Evolutionary conservation across 2,797 vertebrate species (phyloP).

Genomic region (Champsocephalus gunnari): DNA sequence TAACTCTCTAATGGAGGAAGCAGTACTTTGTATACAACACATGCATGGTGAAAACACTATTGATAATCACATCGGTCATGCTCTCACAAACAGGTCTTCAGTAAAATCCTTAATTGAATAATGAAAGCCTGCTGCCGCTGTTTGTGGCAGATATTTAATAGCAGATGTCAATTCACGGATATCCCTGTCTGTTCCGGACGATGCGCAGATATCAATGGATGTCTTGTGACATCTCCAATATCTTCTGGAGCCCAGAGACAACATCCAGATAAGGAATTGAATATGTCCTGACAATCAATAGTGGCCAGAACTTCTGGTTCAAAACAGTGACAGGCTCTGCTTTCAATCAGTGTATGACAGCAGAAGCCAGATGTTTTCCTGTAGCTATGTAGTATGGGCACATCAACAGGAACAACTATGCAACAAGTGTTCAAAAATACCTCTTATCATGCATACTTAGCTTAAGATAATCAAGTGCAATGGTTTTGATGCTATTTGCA

Average conservation of each 20-base stretch:
- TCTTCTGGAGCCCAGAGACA: constrained; percentile 49
- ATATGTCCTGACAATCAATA: constrained; percentile 45
- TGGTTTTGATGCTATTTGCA: not conserved
- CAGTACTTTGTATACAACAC: constrained; percentile 10
- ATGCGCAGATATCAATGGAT: constrained; percentile 59
- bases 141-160: constrained; percentile 64
- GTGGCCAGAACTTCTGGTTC: constrained; percentile 10
- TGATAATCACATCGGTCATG: constrained; percentile 42
- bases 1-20: not conserved
- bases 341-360: constrained; percentile 26
- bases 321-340: constrained; percentile 28
- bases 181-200: constrained; percentile 54
- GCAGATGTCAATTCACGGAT: constrained; percentile 59
- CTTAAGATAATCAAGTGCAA: constrained; percentile 6
- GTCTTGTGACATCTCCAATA: constrained; percentile 72
- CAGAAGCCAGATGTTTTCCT: constrained; percentile 22
- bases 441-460: not conserved
- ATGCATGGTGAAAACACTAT: constrained; percentile 23
- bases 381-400: not conserved
- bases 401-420: constrained; percentile 16
- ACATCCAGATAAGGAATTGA: constrained; percentile 51
- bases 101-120: constrained; percentile 61
- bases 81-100: constrained; percentile 46
- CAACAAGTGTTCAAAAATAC: constrained; percentile 8
- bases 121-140: constrained; percentile 50